Evolutionary conservation across 92 coral and sea anemone species (phyloP).

Genomic region (Heliopora coerulea): DNA sequence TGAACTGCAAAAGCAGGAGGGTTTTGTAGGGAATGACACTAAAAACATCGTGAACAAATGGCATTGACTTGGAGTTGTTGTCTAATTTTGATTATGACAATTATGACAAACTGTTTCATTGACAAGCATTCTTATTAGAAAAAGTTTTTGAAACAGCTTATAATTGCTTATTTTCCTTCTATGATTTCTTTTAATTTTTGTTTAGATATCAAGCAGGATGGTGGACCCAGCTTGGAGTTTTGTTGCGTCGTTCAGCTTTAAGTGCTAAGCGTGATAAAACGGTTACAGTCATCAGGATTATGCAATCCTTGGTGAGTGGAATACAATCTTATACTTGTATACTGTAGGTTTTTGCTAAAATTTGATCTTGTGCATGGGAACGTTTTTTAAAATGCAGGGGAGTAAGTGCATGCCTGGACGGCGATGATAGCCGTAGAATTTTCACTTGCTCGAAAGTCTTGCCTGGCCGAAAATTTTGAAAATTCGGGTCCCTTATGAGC

Average conservation of each 20-base stretch:
- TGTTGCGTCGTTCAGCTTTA: constrained; percentile 40
- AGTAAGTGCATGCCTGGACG: too few relatives aligned
- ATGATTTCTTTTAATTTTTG: constrained; percentile 10
- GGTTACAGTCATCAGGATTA: constrained; percentile 45
- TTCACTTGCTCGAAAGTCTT: neutral
- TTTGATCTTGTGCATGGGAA: neutral
- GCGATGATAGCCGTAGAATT: neutral
- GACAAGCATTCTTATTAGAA: too few relatives aligned
- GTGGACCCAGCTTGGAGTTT: constrained; percentile 39
- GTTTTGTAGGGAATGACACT: too few relatives aligned
- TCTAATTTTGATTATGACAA: too few relatives aligned
- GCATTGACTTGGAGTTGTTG: too few relatives aligned
- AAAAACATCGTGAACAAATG: too few relatives aligned
- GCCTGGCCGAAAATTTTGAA: too few relatives aligned
- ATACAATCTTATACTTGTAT: neutral
- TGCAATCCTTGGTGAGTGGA: constrained; percentile 44
- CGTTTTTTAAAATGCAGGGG: too few relatives aligned
- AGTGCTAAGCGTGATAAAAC: constrained; percentile 35
- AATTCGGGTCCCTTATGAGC: too few relatives aligned
- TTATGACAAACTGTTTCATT: too few relatives aligned
- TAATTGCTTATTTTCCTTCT: neutral
- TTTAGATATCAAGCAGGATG: constrained; percentile 47
- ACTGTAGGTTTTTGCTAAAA: neutral
- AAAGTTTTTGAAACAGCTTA: neutral
- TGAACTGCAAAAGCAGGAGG: too few relatives aligned